A percentile compares a stretch with the other conserved stretches of the same genome.
phyloP scores from a whole-genome alignment of 2,113 vertebrate species.

The Perccottus glenii region DNA sequence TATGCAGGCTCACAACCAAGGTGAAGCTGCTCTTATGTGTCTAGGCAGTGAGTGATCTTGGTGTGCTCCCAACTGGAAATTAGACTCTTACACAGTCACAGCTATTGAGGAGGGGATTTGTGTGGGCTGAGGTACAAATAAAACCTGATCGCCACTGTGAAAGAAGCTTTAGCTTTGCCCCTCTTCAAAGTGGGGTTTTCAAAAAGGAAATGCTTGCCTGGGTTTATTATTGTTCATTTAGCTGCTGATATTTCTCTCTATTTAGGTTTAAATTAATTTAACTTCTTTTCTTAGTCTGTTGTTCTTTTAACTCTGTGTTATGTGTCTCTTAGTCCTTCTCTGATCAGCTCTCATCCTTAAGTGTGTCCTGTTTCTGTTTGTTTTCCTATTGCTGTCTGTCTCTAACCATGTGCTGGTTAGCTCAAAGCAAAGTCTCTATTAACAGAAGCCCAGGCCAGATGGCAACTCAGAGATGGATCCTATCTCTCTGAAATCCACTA shows the following conservation, averaged over 20 bases:
- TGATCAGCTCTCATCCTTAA: constrained; percentile 30
- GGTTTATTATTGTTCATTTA: constrained; percentile 50
- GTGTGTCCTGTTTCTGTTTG: constrained; percentile 12
- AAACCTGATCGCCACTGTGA: constrained; percentile 56
- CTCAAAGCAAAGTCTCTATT: constrained; percentile 55
- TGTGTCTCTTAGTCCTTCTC: constrained; percentile 15
- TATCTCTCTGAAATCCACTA: constrained; percentile 32
- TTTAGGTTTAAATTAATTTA: constrained; percentile 40
- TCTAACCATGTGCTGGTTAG: constrained; percentile 45
- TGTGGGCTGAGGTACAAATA: constrained; percentile 69
- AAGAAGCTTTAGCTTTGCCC: constrained; percentile 70
- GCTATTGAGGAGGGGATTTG: constrained; percentile 67
- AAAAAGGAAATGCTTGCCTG: constrained; percentile 67
- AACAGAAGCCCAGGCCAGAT: constrained; percentile 61
- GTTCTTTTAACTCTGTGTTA: not conserved
- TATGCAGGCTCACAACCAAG: constrained; percentile 65
- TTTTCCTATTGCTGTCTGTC: constrained; percentile 4
- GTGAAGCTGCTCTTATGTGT: constrained; percentile 46
- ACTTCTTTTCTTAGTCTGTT: constrained; percentile 22
- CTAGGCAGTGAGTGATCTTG: constrained; percentile 46
- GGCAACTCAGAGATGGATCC: constrained; percentile 59
- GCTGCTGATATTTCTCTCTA: not conserved
- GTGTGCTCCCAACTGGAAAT: constrained; percentile 62
- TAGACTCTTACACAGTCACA: constrained; percentile 61
- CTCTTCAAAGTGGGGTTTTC: constrained; percentile 72